Conservation (phyloP, 1,140 invertebrate species). For the Panagrolaimus sp. region DNA sequence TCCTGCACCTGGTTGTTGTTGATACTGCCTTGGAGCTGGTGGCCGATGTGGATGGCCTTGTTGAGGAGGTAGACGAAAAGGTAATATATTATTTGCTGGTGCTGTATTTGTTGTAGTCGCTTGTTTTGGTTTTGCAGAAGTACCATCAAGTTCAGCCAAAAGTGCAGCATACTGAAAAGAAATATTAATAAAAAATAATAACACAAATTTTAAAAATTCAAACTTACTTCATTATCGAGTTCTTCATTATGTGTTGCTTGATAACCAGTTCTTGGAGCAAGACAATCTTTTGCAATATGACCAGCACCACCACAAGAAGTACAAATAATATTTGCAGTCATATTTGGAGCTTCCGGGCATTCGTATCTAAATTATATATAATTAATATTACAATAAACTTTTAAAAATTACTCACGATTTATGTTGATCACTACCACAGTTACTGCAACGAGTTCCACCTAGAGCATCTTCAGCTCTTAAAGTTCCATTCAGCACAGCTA, state of each 20-base stretch:
- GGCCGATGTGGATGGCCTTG: conserved; percentile 11
- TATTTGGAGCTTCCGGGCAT: conserved; percentile 92
- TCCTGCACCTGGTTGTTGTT: neutral
- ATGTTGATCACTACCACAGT: conserved; percentile 85
- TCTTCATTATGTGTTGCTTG: conserved; percentile 16
- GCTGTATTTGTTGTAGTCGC: conserved; percentile 13
- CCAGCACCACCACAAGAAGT: conserved; percentile 92
- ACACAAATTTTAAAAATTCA: too few relatives aligned
- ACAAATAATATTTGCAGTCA: conserved; percentile 95
- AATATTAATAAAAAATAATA: conserved; percentile 9
- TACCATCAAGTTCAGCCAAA: conserved; percentile 53
- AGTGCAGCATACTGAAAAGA: conserved; percentile 52
- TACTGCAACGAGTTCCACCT: conserved; percentile 75
- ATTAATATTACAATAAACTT: too few relatives aligned
- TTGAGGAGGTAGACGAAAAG: conserved; percentile 16
- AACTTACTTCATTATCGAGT: conserved; percentile 44
- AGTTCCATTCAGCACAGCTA: conserved; percentile 94
- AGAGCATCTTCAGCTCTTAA: conserved; percentile 81
- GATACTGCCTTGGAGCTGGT: conserved; percentile 6
- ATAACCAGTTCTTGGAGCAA: conserved; percentile 53
- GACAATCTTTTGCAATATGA: conserved; percentile 93
- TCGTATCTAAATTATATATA: conserved; percentile 65
- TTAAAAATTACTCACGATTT: conserved; percentile 66
- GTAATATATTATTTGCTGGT: conserved; percentile 28
- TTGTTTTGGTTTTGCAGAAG: neutral